Conservation (phyloP, 2,113 vertebrate species). For the Saiga tatarica region DNA sequence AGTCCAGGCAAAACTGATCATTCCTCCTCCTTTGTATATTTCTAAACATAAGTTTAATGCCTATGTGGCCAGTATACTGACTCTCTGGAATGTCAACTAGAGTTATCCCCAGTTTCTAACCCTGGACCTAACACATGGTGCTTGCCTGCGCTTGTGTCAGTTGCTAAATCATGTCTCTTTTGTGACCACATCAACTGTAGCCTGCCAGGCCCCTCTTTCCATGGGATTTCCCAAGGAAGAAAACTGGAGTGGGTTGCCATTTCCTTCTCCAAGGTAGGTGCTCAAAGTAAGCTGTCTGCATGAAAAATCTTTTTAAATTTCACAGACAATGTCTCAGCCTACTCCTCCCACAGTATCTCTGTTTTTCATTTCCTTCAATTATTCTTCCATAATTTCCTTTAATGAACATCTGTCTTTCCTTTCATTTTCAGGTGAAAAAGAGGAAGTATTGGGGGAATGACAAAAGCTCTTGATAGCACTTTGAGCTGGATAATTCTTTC, state of each 20-base stretch:
- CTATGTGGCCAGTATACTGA: background rate
- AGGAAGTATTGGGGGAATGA: background rate
- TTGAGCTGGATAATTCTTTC: background rate
- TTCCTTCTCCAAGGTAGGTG: background rate
- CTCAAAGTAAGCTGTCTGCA: background rate
- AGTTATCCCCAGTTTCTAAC: background rate
- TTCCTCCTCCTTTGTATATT: background rate
- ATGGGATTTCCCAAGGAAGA: background rate
- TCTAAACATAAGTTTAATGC: background rate
- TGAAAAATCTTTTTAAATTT: background rate
- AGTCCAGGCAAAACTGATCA: background rate
- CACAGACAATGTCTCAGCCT: background rate
- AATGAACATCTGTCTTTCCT: background rate
- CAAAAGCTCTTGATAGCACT: background rate
- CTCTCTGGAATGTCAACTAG: background rate
- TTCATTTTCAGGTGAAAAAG: background rate
- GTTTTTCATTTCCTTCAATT: background rate
- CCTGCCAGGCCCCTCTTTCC: background rate
- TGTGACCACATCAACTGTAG: background rate
- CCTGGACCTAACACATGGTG: background rate
- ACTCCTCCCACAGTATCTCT: background rate
- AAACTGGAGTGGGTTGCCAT: background rate
- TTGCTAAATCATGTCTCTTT: background rate
- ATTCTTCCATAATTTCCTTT: background rate
- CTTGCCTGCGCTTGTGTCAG: background rate